A percentile compares a stretch with the other conserved stretches of the same genome.
Conservation (phyloP, 2,797 vertebrate species). For the Sandelia bainsii region DNA sequence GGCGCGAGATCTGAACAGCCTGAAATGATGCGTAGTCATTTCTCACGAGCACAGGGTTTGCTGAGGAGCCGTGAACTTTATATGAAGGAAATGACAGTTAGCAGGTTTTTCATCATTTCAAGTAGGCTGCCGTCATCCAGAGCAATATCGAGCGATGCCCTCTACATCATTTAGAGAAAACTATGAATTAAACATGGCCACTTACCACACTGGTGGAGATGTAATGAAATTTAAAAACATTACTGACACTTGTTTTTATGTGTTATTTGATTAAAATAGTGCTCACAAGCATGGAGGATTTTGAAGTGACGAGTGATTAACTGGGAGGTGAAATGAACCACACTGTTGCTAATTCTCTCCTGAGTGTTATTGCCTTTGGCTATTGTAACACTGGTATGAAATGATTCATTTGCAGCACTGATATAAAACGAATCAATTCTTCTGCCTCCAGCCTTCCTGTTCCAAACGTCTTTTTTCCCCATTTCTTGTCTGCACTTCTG, state of each 20-base stretch:
- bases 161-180: slow-evolving; percentile 52
- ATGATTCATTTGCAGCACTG: slow-evolving; percentile 48
- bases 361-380: slow-evolving; percentile 45
- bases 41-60: not conserved
- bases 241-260: slow-evolving; percentile 50
- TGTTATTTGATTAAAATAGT: slow-evolving; percentile 50
- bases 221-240: slow-evolving; percentile 34
- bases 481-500: slow-evolving; percentile 30
- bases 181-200: slow-evolving; percentile 67
- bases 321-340: slow-evolving; percentile 48
- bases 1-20: slow-evolving; percentile 49
- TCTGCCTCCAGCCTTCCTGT: slow-evolving; percentile 27
- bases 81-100: slow-evolving; percentile 43
- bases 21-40: slow-evolving; percentile 20
- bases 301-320: slow-evolving; percentile 53
- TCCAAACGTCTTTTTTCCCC: not conserved
- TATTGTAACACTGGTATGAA: slow-evolving; percentile 38
- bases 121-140: slow-evolving; percentile 34
- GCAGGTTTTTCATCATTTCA: slow-evolving; percentile 40
- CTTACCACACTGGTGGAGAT: slow-evolving; percentile 27
- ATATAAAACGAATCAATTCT: slow-evolving; percentile 41
- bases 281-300: slow-evolving; percentile 6
- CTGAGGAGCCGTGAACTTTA: slow-evolving; percentile 15
- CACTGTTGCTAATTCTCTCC: slow-evolving; percentile 45
- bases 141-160: slow-evolving; percentile 31